phyloP scores from a whole-genome alignment of 2,113 vertebrate genomes.

The Stigmatopora argus region DNA sequence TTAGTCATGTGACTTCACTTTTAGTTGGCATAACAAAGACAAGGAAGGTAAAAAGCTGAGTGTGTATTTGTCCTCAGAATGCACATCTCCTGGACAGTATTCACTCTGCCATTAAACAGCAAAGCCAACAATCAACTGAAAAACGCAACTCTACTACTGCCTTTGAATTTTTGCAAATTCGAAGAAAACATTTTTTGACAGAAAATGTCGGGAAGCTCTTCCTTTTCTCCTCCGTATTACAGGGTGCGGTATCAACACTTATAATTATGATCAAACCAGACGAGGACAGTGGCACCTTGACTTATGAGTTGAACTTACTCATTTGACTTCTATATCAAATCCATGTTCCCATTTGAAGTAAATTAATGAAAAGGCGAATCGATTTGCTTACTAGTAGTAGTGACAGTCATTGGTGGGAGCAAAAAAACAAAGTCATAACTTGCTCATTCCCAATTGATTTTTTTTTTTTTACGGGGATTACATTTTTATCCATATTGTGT shows the following conservation, averaged over 20 bases:
- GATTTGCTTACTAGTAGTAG: no score
- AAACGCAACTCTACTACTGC: no score
- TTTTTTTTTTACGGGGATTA: no score
- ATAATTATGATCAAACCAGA: neutral
- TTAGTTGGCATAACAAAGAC: neutral
- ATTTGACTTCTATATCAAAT: neutral
- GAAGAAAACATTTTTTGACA: neutral
- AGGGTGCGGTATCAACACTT: neutral
- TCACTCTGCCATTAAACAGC: no score
- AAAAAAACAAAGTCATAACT: no score
- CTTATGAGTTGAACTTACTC: neutral
- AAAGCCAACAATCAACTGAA: no score
- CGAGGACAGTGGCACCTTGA: neutral
- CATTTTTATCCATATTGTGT: no score
- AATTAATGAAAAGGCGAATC: no score
- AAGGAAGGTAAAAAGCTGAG: neutral
- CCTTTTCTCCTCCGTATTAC: neutral
- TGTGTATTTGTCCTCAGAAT: neutral
- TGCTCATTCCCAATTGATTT: no score
- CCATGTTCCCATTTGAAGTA: no score
- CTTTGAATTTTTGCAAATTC: no score
- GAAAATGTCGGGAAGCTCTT: neutral
- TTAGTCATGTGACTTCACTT: conserved; percentile 15
- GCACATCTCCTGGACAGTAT: neutral
- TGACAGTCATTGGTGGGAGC: no score